A percentile compares a stretch with the other conserved stretches of the same genome.
Evolutionary conservation across 2,888 invertebrate species (phyloP).

Genomic region (Epinotia demarniana): DNA sequence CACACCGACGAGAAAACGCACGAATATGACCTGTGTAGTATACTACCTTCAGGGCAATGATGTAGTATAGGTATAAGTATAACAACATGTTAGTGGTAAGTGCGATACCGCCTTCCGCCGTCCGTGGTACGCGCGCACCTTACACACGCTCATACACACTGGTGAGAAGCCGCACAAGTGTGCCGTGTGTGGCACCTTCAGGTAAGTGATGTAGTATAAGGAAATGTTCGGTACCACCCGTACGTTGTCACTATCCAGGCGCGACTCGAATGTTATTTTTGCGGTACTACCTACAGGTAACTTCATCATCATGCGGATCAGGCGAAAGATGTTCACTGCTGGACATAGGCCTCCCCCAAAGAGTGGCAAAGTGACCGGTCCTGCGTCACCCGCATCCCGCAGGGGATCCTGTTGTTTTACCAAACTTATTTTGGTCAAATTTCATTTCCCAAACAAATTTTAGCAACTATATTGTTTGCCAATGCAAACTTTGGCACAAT

Average conservation of each 20-base stretch:
- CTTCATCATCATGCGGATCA: background rate
- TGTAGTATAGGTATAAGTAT: slow-evolving; percentile 53
- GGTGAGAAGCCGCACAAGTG: slow-evolving; percentile 80
- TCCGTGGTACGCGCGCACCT: slow-evolving; percentile 78
- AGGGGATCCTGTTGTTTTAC: too few species aligned
- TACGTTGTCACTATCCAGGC: slow-evolving; percentile 79
- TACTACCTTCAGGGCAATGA: slow-evolving; percentile 75
- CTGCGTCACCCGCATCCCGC: too few species aligned
- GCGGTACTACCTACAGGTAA: slow-evolving; percentile 80
- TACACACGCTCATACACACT: slow-evolving; percentile 79
- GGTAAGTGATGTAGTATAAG: slow-evolving; percentile 56
- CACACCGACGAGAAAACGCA: slow-evolving; percentile 80
- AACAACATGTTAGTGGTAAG: slow-evolving; percentile 75
- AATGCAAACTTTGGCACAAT: too few species aligned
- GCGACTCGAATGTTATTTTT: slow-evolving; percentile 77
- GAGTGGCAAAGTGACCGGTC: too few species aligned
- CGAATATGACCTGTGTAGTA: slow-evolving; percentile 78
- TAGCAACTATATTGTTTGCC: too few species aligned
- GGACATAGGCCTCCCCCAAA: too few species aligned
- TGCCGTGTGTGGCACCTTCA: slow-evolving; percentile 79
- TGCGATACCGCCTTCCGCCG: slow-evolving; percentile 78
- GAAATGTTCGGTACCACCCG: too few species aligned
- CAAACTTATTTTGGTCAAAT: too few species aligned
- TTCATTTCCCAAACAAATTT: too few species aligned
- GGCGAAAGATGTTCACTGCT: too few species aligned